A percentile compares a stretch with the other conserved stretches of the same genome.
phyloP scores from a whole-genome alignment of 2,797 vertebrate genomes.

The Protonibea diacanthus region DNA sequence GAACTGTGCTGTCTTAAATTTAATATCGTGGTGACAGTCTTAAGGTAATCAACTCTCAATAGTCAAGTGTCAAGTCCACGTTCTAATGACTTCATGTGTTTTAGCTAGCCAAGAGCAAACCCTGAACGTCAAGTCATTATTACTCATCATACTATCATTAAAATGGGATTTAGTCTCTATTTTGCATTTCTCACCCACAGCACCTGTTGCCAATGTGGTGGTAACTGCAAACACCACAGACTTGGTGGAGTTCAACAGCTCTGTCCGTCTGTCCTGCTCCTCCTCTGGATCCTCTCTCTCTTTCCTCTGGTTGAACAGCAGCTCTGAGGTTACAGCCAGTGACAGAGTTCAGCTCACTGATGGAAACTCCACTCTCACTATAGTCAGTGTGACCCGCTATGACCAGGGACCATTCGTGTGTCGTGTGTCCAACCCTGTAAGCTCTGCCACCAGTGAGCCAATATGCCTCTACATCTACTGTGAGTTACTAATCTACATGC shows the following conservation, averaged over 20 bases:
- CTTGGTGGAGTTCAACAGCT: constrained; percentile 73
- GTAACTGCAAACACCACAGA: constrained; percentile 45
- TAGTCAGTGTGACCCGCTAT: constrained; percentile 58
- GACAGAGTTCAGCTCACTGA: constrained; percentile 60
- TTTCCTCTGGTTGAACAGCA: constrained; percentile 76
- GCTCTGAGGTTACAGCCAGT: constrained; percentile 62
- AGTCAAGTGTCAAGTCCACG: no score
- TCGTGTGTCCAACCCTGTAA: constrained; percentile 50
- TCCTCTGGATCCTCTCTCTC: constrained; percentile 61
- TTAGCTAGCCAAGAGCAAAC: no score
- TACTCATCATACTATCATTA: no score
- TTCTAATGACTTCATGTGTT: no score
- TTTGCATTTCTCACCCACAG: no score
- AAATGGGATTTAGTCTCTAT: no score
- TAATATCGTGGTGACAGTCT: no score
- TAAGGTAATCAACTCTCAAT: no score
- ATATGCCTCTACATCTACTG: constrained; percentile 62
- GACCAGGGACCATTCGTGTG: constrained; percentile 56
- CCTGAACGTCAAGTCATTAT: no score
- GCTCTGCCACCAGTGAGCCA: constrained; percentile 19
- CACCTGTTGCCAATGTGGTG: constrained; percentile 52
- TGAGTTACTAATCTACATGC: constrained; percentile 49
- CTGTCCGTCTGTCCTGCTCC: constrained; percentile 71
- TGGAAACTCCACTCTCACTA: constrained; percentile 56
- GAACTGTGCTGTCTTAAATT: no score